Base-by-base conservation (phyloP, 2,797 vertebrate genomes). In the Rhynchonycteris naso region DNA sequence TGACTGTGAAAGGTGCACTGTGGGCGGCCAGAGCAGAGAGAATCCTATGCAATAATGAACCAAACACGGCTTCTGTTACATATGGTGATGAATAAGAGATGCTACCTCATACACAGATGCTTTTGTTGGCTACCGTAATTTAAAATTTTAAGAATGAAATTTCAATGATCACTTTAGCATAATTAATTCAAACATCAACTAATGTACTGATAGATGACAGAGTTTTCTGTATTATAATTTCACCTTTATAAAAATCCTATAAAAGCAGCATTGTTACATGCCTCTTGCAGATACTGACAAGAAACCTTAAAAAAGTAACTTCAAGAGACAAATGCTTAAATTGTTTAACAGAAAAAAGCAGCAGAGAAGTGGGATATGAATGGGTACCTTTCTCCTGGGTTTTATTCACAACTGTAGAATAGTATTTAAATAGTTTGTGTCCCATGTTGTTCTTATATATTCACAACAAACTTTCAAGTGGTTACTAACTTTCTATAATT, bases 281-380 rank as follows among this genome's bases (percentile, higher is more conserved):
- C 15, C 33, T 76, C 82, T 82, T 82, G 4, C 9, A 84, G 4
- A 88, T 38, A 94, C 11, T 84, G 28, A 87, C 24, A 76, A 88
- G 19, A 92, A 85, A n/a, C 30, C 22, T 89, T 69, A 58, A 81
- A 83, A 90, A 84, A 85, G 47, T 30, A 91, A 88, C 12, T 52
- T 59, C 26, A 80, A 91, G 54, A 69, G 56, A 33, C 1, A 94
- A 95, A 93, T 54, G 84, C 30, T 91, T 92, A 87, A 94, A 59
- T 79, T 33, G 30, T 30, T 74, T 22, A 85, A 74, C 22, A 84
- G 26, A 94, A 81, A 54, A 81, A 84, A 33, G 11, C 35, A 95
- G 26, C 38, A 76, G 8, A 26, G 19, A 83, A 3, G 15, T 26
- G 54, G 11, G 50, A 21, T 65, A 72, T 72, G 5, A 71, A 66